Percentiles rank a stretch among this genome's conserved stretches.
phyloP scores from a whole-genome alignment of 1,140 invertebrate genomes.

The Drosophila malerkotliana region DNA sequence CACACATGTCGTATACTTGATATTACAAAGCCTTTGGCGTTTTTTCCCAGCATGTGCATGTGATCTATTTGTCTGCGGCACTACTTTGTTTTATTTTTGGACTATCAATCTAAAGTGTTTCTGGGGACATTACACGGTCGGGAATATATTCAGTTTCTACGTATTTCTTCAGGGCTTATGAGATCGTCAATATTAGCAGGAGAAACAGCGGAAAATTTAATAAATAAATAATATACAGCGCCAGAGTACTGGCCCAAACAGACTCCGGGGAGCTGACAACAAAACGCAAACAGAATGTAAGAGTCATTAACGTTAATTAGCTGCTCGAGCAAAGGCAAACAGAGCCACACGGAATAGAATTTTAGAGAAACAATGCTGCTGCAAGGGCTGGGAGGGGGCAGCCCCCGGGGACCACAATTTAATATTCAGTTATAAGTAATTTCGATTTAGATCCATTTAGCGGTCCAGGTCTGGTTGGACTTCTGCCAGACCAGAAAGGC shows the following conservation, averaged over 20 bases:
- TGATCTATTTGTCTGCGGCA: not conserved
- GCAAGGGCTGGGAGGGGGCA: not conserved
- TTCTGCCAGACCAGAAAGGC: conserved; percentile 1
- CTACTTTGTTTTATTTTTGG: conserved; percentile 17
- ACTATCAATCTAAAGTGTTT: conserved; percentile 12
- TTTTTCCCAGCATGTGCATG: conserved; percentile 2
- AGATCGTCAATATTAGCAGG: conserved; percentile 53
- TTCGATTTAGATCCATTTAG: conserved; percentile 8
- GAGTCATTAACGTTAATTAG: conserved; percentile 61
- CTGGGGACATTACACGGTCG: conserved; percentile 1
- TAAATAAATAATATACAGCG: conserved; percentile 24
- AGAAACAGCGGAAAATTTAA: conserved; percentile 29
- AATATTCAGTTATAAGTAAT: conserved; percentile 7
- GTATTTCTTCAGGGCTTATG: not conserved
- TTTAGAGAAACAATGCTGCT: not conserved
- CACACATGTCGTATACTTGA: conserved; percentile 19
- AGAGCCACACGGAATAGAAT: conserved; percentile 1
- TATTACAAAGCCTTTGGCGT: conserved; percentile 9
- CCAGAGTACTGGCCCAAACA: conserved; percentile 10
- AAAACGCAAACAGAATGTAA: conserved; percentile 38
- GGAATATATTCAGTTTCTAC: conserved; percentile 10
- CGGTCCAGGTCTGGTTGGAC: conserved; percentile 4
- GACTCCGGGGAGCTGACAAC: conserved; percentile 23
- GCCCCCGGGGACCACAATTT: not conserved
- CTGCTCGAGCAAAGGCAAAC: conserved; percentile 37